Evolutionary conservation across 2,113 vertebrate genomes (phyloP).

Genomic region (Zosterops hypoxanthus): DNA sequence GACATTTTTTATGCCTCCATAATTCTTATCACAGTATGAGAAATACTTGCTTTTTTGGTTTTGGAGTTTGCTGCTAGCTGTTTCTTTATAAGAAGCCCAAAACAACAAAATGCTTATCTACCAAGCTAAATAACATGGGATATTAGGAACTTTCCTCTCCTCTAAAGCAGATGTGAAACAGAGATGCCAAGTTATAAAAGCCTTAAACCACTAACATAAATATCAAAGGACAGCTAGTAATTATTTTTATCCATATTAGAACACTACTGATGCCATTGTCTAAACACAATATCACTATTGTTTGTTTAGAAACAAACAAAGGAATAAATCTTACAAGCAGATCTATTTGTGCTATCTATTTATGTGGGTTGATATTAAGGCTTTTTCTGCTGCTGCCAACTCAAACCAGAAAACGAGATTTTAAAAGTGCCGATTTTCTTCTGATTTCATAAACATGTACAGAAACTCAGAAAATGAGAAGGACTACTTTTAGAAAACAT

Average conservation of each 20-base stretch:
- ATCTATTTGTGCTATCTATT: background rate
- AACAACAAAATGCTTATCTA: background rate
- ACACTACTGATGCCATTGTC: background rate
- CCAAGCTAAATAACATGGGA: background rate
- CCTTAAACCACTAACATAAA: background rate
- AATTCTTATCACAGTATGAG: background rate
- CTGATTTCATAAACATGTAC: background rate
- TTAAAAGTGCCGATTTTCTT: background rate
- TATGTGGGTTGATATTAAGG: background rate
- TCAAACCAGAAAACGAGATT: background rate
- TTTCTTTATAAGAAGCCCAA: background rate
- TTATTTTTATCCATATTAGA: background rate
- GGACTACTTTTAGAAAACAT: background rate
- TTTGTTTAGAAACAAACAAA: slow-evolving; percentile 1
- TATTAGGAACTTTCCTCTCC: background rate
- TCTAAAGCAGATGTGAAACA: slow-evolving; percentile 8
- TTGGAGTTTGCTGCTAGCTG: background rate
- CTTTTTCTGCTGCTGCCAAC: background rate
- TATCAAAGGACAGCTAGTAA: background rate
- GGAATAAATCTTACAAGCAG: background rate
- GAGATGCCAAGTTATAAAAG: background rate
- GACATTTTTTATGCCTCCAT: background rate
- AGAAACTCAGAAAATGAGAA: background rate
- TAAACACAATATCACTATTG: background rate
- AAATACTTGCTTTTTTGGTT: background rate